Percentiles rank a stretch among this genome's conserved stretches.
Conservation (phyloP, 2,888 invertebrate genomes). For the Lasioglossum marginatum region DNA sequence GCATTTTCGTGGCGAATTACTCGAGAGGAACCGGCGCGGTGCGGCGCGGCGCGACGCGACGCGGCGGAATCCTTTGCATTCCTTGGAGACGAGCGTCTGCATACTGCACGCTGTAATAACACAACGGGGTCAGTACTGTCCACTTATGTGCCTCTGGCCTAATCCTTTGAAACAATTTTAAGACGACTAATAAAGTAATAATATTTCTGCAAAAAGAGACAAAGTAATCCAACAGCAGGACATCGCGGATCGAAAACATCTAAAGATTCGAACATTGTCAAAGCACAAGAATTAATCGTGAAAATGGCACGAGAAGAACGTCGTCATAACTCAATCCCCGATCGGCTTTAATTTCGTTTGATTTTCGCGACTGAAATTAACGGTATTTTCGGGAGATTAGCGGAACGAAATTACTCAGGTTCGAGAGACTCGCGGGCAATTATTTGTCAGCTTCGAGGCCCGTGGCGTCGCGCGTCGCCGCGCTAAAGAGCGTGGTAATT, state of each 20-base stretch:
- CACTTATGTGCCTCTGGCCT: neutral
- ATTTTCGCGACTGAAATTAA: neutral
- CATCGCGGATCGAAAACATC: neutral
- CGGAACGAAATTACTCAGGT: neutral
- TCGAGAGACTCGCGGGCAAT: conserved; percentile 12
- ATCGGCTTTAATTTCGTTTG: neutral
- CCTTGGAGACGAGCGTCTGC: neutral
- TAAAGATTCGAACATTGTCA: neutral
- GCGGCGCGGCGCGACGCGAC: no score
- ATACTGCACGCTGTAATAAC: neutral
- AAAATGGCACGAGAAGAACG: neutral
- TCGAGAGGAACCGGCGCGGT: neutral
- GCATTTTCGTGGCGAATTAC: conserved; percentile 32
- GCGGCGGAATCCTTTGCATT: neutral
- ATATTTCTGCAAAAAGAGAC: neutral
- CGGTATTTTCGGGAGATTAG: conserved; percentile 1
- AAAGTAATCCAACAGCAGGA: no score
- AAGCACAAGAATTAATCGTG: neutral
- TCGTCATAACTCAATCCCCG: neutral
- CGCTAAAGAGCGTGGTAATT: conserved; percentile 61
- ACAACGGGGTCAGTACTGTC: neutral
- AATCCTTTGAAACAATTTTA: neutral
- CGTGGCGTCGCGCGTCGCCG: neutral
- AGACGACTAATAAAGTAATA: neutral
- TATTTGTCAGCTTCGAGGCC: conserved; percentile 13